Conservation (phyloP, 1,140 invertebrate species). For the Drosophila athabasca region DNA sequence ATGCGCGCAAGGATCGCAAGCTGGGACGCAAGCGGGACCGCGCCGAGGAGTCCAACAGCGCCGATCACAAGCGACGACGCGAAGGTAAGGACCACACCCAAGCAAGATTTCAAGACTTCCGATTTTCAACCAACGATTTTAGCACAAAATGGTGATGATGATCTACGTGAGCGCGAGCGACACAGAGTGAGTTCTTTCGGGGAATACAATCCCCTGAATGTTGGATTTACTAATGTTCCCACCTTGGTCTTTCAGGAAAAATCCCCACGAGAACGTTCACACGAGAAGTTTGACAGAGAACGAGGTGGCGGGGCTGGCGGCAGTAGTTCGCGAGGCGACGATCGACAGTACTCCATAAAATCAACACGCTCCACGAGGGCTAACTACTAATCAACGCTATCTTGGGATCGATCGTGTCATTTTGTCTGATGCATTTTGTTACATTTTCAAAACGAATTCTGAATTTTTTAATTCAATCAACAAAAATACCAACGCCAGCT, state of each 20-base stretch:
- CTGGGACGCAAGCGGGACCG: conserved; percentile 90
- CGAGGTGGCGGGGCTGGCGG: conserved; percentile 35
- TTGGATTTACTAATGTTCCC: background rate
- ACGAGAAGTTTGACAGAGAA: conserved; percentile 78
- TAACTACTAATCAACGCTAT: conserved; percentile 55
- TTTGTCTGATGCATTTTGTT: background rate
- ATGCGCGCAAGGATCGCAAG: conserved; percentile 90
- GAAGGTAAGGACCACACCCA: conserved; percentile 86
- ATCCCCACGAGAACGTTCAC: conserved; percentile 76
- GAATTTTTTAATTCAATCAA: too few relatives aligned
- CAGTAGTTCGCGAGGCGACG: conserved; percentile 64
- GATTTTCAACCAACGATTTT: conserved; percentile 19
- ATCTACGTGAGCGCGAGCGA: conserved; percentile 72
- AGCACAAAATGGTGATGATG: conserved; percentile 82
- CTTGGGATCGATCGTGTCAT: too few relatives aligned
- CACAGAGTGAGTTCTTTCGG: conserved; percentile 63
- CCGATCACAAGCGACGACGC: conserved; percentile 89
- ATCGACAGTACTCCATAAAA: conserved; percentile 74
- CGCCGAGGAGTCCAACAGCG: conserved; percentile 86
- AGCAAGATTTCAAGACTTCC: conserved; percentile 43
- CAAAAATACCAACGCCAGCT: too few relatives aligned
- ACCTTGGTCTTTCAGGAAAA: conserved; percentile 57
- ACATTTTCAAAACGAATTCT: background rate
- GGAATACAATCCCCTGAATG: background rate
- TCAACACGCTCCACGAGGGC: conserved; percentile 71